Percentiles rank a stretch among this genome's conserved stretches.
These are phyloP conservation scores for Drosophila nigrodunni DNA, from an alignment of 1,140 invertebrate species.

Conservation along the genomic window DNA sequence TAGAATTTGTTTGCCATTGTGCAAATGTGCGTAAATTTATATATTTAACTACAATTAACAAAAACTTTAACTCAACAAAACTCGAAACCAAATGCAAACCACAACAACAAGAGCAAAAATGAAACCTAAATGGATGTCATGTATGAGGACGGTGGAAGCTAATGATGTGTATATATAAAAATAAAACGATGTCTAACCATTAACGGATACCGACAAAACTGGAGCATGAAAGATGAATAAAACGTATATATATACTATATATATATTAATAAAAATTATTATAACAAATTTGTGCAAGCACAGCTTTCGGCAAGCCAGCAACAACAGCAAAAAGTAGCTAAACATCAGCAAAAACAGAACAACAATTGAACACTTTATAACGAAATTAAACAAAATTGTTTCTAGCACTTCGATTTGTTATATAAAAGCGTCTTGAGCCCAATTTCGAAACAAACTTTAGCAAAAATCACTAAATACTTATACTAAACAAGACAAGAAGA, in stretches of 20 bases:
- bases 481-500: neutral
- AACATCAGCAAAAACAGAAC: neutral
- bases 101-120: slow-evolving; percentile 4
- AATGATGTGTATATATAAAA: slow-evolving; percentile 35
- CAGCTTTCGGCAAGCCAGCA: slow-evolving; percentile 37
- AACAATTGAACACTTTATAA: slow-evolving; percentile 14
- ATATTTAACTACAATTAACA: slow-evolving; percentile 31
- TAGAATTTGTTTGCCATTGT: slow-evolving; percentile 37
- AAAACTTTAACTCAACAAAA: slow-evolving; percentile 32
- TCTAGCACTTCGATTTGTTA: slow-evolving; percentile 25
- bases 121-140: slow-evolving; percentile 1
- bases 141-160: slow-evolving; percentile 19
- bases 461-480: slow-evolving; percentile 1
- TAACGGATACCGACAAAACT: slow-evolving; percentile 18
- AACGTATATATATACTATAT: slow-evolving; percentile 6
- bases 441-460: slow-evolving; percentile 17
- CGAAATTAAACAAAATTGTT: slow-evolving; percentile 37
- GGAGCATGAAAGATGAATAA: slow-evolving; percentile 3
- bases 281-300: slow-evolving; percentile 41
- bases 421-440: slow-evolving; percentile 9
- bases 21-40: slow-evolving; percentile 28
- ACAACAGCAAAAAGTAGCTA: neutral
- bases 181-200: slow-evolving; percentile 11
- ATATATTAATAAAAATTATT: slow-evolving; percentile 8
- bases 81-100: slow-evolving; percentile 16